Evolutionary conservation across 1,140 invertebrate species (phyloP), one percentile per base, ranked within the genome.

Genomic region (Aporrectodea caliginosa): DNA sequence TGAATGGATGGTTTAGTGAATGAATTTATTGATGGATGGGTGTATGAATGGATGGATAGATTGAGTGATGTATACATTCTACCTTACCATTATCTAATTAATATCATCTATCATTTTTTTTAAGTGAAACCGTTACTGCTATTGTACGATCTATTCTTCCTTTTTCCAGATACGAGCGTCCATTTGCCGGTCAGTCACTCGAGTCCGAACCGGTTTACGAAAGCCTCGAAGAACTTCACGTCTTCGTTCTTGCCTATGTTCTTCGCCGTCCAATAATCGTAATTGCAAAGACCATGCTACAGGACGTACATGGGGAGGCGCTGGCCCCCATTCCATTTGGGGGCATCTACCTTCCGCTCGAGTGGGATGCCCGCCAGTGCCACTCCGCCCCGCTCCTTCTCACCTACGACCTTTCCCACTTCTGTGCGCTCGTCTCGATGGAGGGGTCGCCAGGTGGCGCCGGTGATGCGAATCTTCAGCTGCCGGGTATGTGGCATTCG

Each of bases 271-370:
- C 94, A 14, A 95, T 97, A 82, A 92, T 96, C 80, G 92, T 96
- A 22, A 93, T 96, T 83, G 93, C 94, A n/a, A 94, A 97, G 86
- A 93, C 93, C 22, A 92, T 95, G 83, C 88, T 96, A 14, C 84
- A 85, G 70, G 86, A 87, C 77, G 83, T 83, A 16, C 83, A 83
- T 78, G 95, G 95, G n/a, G 93, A 95, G 82, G 93, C 93, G 16
- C 90, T 97, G 83, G 93, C 94, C 12, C 95, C 95, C 0, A 95
- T 96, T 82, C 93, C 93, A 2, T 96, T 97, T 89, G 94, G 94
- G 75, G 95, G 95, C 22, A 92, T 96, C 74, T 97, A 96, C 87
- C 89, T 96, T 16, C 95, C 95, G 0, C 85, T 95, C 58, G 94
- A 95, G 88, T 91, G 93, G 82, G 78, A 82, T 0, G 89, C 92